Conservation (phyloP, 2,797 vertebrate genomes). For the Silurus lanzhouensis region DNA sequence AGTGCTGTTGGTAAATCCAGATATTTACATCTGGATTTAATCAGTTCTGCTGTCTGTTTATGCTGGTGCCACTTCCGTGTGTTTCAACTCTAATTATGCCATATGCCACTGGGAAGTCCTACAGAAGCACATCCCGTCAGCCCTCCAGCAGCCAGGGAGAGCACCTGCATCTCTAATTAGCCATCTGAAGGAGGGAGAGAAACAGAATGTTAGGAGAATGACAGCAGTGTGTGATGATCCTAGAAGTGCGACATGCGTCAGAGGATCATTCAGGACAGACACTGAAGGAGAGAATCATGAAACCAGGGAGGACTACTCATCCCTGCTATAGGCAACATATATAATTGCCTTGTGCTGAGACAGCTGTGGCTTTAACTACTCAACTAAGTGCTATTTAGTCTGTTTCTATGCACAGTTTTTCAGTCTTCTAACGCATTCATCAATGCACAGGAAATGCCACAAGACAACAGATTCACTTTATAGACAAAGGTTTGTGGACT, state of each 20-base stretch:
- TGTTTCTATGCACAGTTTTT: background rate
- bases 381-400: background rate
- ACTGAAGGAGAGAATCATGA: background rate
- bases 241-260: conserved; percentile 12
- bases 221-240: conserved; percentile 31
- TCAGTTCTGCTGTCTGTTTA: background rate
- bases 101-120: background rate
- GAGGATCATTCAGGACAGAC: background rate
- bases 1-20: background rate
- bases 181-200: conserved; percentile 1
- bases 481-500: too few species aligned
- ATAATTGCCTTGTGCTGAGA: background rate
- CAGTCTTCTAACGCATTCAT: background rate
- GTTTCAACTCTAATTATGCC: conserved; percentile 19
- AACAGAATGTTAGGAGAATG: background rate
- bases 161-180: conserved; percentile 20
- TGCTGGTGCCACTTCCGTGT: conserved; percentile 15
- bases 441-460: background rate
- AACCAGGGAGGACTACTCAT: too few species aligned
- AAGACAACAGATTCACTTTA: background rate
- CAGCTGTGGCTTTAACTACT: background rate
- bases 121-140: conserved; percentile 23
- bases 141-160: background rate
- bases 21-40: background rate
- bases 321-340: background rate